Evolutionary conservation across 2,888 invertebrate species (phyloP).

Genomic region (Itoplectis maculator): DNA sequence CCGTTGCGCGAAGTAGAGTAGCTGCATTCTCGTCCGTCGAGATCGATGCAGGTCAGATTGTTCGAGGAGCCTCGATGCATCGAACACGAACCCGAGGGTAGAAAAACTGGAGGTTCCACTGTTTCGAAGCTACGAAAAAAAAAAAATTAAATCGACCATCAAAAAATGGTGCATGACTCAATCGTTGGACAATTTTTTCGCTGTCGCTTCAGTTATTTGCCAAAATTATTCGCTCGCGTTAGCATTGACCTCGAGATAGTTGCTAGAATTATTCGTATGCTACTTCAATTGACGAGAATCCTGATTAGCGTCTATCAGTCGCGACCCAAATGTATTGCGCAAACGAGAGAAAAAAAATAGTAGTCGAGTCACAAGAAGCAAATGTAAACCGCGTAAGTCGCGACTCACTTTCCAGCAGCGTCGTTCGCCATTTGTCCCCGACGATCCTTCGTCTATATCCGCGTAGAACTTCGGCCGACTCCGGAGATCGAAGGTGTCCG

Average conservation of each 20-base stretch:
- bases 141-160: background rate
- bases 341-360: conserved; percentile 11
- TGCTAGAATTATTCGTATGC: too few species aligned
- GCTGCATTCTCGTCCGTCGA: conserved; percentile 75
- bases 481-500: conserved; percentile 39
- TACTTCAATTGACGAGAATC: conserved; percentile 27
- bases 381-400: conserved; percentile 37
- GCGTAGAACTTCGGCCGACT: conserved; percentile 37
- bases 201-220: conserved; percentile 2
- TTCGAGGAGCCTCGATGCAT: conserved; percentile 64
- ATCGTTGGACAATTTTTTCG: too few species aligned
- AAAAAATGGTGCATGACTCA: too few species aligned
- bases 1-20: conserved; percentile 70
- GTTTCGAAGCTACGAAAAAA: conserved; percentile 51
- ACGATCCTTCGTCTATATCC: conserved; percentile 36
- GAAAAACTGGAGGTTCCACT: conserved; percentile 51
- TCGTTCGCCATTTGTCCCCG: conserved; percentile 69
- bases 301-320: conserved; percentile 32
- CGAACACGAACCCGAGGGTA: conserved; percentile 37
- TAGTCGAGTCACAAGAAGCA: conserved; percentile 29
- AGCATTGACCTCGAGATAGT: background rate
- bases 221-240: conserved; percentile 23
- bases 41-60: conserved; percentile 74
- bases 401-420: conserved; percentile 68
- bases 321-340: conserved; percentile 18